Base-by-base conservation (phyloP, 2,113 vertebrate species). In the Catagonus wagneri region DNA sequence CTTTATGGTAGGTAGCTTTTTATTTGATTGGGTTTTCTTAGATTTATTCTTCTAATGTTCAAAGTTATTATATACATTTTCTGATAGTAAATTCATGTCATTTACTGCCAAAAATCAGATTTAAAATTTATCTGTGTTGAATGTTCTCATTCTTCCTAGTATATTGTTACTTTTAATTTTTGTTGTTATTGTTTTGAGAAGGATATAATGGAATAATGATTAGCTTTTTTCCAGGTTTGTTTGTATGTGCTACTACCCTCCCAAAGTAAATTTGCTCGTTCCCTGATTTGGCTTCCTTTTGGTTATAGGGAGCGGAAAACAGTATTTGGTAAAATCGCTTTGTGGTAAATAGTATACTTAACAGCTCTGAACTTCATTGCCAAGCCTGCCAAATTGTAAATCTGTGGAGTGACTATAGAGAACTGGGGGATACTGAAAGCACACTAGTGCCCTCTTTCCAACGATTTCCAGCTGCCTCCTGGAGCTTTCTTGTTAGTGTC, bases 161-260 rank as follows among this genome's bases (percentile, higher is more conserved):
- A 17, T 80, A 7, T 85, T 89, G 16, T 86, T 92, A 56, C 20
- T 81, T 17, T 68, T 88, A 20, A 68, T 81, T 25, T 68, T 90
- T 85, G 32, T 95, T 81, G 71, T 90, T 85, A 44, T 94, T 87
- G 65, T 88, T 94, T 95, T 86, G 85, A 89, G 78, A 96, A 83
- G 50, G n/a, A 60, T 56, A 19, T 88, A 81, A 63, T 90, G 60
- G 60, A 78, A 36, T 84, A 78, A 85, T 60, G 50, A 74, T 79
- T 79, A 68, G 92, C 25, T 39, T 27, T 83, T 90, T 90, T 92
- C 61, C 56, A 50, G 65, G 9, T 58, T 92, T 74, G 27, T 92
- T 58, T 96, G 50, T 86, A 29, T 63, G 61, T 90, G 44, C 74
- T 80, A 19, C 34, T 54, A 36, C 68, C 39, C 63, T 92, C 29